These are phyloP conservation scores for Myotis yumanensis DNA, from an alignment of 2,113 vertebrate species.

Conservation along the genomic window DNA sequence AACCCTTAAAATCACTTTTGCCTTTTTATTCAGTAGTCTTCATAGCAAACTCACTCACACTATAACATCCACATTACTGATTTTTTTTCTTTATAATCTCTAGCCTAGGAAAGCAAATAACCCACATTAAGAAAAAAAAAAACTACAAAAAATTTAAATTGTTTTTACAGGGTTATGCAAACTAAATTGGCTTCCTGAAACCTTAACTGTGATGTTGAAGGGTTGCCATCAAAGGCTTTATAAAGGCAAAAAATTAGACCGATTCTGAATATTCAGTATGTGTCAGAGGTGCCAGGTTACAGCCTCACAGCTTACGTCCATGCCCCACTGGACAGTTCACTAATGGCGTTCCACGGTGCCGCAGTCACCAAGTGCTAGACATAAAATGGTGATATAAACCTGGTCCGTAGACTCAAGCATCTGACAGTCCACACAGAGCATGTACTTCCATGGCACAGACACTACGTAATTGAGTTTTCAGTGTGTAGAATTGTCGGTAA, in stretches of 20 bases:
- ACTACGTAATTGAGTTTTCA: not conserved
- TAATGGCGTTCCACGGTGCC: constrained; percentile 26
- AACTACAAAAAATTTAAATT: constrained; percentile 20
- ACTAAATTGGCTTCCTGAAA: not conserved
- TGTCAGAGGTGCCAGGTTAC: constrained; percentile 16
- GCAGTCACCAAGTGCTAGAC: not conserved
- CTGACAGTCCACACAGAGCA: not conserved
- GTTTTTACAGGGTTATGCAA: not conserved
- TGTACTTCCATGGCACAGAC: not conserved
- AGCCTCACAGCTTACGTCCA: not conserved
- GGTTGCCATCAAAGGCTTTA: not conserved
- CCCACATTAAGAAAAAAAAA: not conserved
- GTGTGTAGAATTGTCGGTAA: not conserved
- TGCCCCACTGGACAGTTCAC: not conserved
- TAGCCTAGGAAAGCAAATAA: not conserved
- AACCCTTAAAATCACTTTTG: not conserved
- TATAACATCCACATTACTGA: not conserved
- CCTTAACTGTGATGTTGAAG: not conserved
- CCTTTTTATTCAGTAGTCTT: not conserved
- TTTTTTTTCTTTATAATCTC: not conserved
- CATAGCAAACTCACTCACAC: not conserved
- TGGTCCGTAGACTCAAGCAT: not conserved
- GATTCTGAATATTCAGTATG: not conserved
- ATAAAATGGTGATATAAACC: constrained; percentile 7
- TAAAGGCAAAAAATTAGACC: not conserved